These are phyloP conservation scores for Drosophila santomea DNA, from an alignment of 1,140 invertebrate genomes.

Conservation along the genomic window DNA sequence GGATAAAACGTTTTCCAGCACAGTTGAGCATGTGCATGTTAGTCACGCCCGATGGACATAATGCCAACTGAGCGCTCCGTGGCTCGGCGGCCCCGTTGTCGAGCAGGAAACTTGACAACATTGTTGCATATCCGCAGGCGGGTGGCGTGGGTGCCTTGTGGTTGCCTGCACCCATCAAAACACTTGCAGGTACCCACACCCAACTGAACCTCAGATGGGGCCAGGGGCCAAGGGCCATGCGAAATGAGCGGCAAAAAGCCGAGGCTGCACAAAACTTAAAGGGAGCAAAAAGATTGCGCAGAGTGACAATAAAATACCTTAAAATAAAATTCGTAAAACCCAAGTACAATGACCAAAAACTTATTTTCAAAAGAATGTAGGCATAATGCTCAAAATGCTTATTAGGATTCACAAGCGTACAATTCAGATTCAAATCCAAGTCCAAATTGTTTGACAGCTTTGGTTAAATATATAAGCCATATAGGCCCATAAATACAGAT, in stretches of 20 bases:
- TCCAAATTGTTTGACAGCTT: no score
- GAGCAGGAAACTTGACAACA: slow-evolving; percentile 67
- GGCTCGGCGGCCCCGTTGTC: slow-evolving; percentile 13
- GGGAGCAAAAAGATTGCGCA: slow-evolving; percentile 16
- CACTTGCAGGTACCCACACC: slow-evolving; percentile 15
- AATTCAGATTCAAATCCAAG: no score
- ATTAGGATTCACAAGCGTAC: no score
- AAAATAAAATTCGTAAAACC: no score
- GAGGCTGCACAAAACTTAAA: slow-evolving; percentile 12
- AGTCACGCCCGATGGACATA: slow-evolving; percentile 78
- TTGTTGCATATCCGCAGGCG: slow-evolving; percentile 78
- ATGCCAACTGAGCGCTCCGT: slow-evolving; percentile 47
- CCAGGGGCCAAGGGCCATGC: neutral
- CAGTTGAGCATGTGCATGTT: slow-evolving; percentile 80
- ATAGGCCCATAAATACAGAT: no score
- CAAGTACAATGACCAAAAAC: no score
- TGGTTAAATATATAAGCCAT: no score
- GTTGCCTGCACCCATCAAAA: slow-evolving; percentile 37
- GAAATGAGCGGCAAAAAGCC: slow-evolving; percentile 42
- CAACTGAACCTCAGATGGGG: neutral
- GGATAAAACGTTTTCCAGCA: slow-evolving; percentile 73
- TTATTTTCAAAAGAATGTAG: no score
- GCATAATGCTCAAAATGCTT: no score
- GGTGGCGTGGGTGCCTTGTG: slow-evolving; percentile 33
- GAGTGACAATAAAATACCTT: neutral